Conservation (phyloP, 35 echinoderm and acorn worm species). For the Ptychodera flava region DNA sequence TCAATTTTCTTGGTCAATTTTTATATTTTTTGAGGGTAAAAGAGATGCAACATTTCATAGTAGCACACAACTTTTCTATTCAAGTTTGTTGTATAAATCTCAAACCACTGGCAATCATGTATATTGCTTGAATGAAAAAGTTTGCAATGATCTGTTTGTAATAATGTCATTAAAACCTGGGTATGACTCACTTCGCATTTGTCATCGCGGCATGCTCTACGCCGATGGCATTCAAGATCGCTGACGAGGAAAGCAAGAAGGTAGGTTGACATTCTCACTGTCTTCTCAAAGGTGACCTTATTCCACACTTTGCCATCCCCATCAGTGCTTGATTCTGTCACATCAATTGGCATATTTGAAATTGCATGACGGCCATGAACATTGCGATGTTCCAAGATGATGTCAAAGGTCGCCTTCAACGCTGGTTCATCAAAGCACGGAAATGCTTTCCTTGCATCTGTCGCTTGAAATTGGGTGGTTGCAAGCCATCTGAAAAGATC, state of each 20-base stretch:
- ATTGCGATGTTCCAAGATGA: background rate
- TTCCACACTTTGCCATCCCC: slow-evolving; percentile 37
- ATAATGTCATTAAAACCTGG: no score
- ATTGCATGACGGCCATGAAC: background rate
- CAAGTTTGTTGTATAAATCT: no score
- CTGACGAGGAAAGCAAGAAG: slow-evolving; percentile 78
- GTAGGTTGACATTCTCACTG: slow-evolving; percentile 81
- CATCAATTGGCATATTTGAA: background rate
- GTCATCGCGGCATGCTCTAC: background rate
- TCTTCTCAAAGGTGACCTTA: slow-evolving; percentile 42
- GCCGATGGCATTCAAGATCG: background rate
- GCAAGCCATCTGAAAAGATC: slow-evolving; percentile 62
- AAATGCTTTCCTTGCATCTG: slow-evolving; percentile 73
- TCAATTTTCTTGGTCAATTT: no score
- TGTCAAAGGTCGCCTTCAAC: slow-evolving; percentile 59
- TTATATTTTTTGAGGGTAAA: no score
- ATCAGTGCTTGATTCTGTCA: background rate
- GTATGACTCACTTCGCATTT: background rate
- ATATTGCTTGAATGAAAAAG: no score
- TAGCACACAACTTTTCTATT: no score
- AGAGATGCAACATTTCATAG: no score
- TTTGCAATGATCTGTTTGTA: no score
- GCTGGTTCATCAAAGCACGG: slow-evolving; percentile 88
- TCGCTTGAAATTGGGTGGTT: slow-evolving; percentile 83
- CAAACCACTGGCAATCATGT: no score